phyloP scores from a whole-genome alignment of 2,113 vertebrate species.

The Baryphthengus martii region DNA sequence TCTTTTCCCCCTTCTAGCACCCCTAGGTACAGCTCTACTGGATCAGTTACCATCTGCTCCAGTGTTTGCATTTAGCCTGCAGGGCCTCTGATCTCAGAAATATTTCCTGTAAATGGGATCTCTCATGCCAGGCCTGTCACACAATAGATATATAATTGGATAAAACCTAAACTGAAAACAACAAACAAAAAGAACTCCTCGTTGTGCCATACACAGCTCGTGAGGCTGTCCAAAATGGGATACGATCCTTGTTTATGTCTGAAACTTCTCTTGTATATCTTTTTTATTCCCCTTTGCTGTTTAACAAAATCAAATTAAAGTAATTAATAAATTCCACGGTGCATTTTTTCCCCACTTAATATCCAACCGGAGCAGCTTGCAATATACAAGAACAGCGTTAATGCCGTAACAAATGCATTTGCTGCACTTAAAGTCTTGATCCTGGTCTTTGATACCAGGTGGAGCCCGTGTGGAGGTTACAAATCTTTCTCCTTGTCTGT shows the following conservation, averaged over 20 bases:
- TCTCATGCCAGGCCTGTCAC: constrained; percentile 70
- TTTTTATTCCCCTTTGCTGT: constrained; percentile 8
- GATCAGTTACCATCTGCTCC: constrained; percentile 79
- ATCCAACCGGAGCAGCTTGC: neutral
- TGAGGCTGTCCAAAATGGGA: neutral
- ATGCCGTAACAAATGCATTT: neutral
- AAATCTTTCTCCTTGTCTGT: neutral
- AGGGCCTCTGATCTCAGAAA: constrained; percentile 78
- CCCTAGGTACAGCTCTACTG: constrained; percentile 65
- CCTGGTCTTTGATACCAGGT: neutral
- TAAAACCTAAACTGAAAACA: constrained; percentile 75
- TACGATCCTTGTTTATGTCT: constrained; percentile 3
- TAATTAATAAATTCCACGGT: neutral
- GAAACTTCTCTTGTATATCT: constrained; percentile 16
- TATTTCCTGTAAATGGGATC: constrained; percentile 79
- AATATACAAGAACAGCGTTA: neutral
- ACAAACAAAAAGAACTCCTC: constrained; percentile 57
- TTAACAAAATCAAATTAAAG: constrained; percentile 24
- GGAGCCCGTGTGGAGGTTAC: neutral
- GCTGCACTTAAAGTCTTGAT: neutral
- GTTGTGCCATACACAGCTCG: neutral
- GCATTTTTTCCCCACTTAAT: neutral
- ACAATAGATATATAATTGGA: constrained; percentile 75
- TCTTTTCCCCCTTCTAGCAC: constrained; percentile 67
- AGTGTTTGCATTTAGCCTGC: constrained; percentile 79